A percentile compares a stretch with the other conserved stretches of the same genome.
Conservation (phyloP, 1,140 invertebrate species). For the Tachypleus tridentatus region DNA sequence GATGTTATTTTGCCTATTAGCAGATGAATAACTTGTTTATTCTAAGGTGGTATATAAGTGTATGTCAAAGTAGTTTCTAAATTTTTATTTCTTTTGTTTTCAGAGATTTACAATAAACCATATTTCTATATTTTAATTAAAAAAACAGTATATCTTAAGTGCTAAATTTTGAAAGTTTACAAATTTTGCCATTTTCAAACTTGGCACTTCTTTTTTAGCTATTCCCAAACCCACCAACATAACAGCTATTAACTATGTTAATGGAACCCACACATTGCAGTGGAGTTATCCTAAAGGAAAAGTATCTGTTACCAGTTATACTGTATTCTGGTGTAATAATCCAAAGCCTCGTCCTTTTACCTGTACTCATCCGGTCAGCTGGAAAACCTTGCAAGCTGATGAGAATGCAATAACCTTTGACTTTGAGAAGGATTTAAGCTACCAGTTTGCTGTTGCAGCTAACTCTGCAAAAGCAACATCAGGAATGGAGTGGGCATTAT, state of each 20-base stretch:
- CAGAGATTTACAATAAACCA: no score
- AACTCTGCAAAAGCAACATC: slow-evolving; percentile 5
- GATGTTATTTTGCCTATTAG: no score
- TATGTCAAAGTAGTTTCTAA: background rate
- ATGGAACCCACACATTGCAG: slow-evolving; percentile 12
- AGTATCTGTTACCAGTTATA: slow-evolving; percentile 3
- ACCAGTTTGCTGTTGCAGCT: slow-evolving; percentile 17
- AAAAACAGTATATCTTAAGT: no score
- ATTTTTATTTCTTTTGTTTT: no score
- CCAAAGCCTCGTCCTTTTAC: slow-evolving; percentile 5
- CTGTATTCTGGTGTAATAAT: slow-evolving; percentile 17
- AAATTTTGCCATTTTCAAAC: no score
- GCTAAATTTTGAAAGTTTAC: no score
- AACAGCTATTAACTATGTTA: slow-evolving; percentile 11
- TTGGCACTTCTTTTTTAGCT: slow-evolving; percentile 7
- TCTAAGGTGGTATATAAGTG: background rate
- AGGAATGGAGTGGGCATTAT: slow-evolving; percentile 19
- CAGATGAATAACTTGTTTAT: background rate
- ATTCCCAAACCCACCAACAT: slow-evolving; percentile 6
- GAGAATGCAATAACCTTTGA: background rate
- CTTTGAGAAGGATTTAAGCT: background rate
- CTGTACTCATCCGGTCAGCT: slow-evolving; percentile 14
- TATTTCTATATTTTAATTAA: no score
- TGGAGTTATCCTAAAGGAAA: slow-evolving; percentile 4
- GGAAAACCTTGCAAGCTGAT: background rate